Evolutionary conservation across 1,140 invertebrate species (phyloP), one percentile per base, ranked within the genome.

Genomic region (Piezodorus guildinii): DNA sequence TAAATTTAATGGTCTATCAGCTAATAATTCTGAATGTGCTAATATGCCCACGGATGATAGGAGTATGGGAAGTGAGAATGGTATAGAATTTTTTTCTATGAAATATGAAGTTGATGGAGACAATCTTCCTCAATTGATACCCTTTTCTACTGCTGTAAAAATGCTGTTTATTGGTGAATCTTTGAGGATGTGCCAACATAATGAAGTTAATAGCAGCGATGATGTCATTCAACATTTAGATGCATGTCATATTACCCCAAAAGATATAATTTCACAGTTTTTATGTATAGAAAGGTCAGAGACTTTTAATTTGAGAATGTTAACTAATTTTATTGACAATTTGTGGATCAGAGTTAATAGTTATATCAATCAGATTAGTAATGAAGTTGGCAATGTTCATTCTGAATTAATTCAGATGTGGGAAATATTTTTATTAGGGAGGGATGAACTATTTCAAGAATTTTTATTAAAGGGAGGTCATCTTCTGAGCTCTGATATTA

Each of bases 161-260:
- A 45, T 63, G 1, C 25, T 54, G 3, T 63, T 63, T 34, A 34
- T 63, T 21, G 62, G 62, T 3, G 62, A 63, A 51, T 43, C 62
- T 10, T 34, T 63, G 3, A 52, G 27, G 9, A 54, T 63, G 21
- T 63, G 46, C 19, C 62, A 63, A 17, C 51, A 52, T 54, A 23
- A 54, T 52, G 17, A 51, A 30, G 17, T 17, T 52, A 34, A 30
- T 25, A 23, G 0, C n/a, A 25, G 62, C n/a, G 30, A 56, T 56
- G 14, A 56, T 25, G 9, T 19, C 5, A 56, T 56, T 23, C 34
- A 39, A 1, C 34, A 39, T 39, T 23, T 56, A 16, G 17, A 8
- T 16, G 23, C 23, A 3, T 56, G 52, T 27, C 17, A 23, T 2
- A 56, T 56, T 56, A 56, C 17, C 23, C 17, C 17, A 56, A 19